Evolutionary conservation across 2,888 invertebrate species (phyloP), one percentile per base, ranked within the genome.

Genomic region (Xylocampa areola): DNA sequence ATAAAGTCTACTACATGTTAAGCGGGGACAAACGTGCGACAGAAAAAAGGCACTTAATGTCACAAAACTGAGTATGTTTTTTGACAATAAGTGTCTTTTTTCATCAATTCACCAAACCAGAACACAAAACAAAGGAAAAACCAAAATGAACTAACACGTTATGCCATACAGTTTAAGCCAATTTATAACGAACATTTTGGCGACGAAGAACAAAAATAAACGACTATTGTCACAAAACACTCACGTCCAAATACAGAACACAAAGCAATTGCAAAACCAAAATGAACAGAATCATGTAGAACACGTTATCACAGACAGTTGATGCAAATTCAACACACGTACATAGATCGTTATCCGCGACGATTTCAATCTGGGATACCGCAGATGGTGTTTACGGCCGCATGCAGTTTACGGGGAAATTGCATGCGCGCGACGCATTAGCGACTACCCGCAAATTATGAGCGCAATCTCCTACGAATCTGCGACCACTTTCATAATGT

Each of bases 341-440:
- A 59, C 47, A 5, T 40, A 35, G 62, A 61, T 58, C 37, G 59
- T 72, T 74, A 76, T 73, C 72, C 57, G 65, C 73, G 41, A 68
- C 73, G 69, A 76, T 79, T 85, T 80, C 77, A 82, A 82, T 81
- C 71, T 72, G 61, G 71, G 30, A 66, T 39, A 79, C 79, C 81
- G 67, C 84, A 82, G 78, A 80, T 82, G 82, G 76, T 75, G 68
- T 62, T 73, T 62, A 76, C 65, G 68, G 60, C 35, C 49, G 58
- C 55, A 74, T 77, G 79, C 68, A 74, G 81, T 81, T 82, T 80
- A 80, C 79, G 69, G 74, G 80, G 82, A 84, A 83, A 87, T 87
- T 81, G 82, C 86, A 82, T 83, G 84, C 76, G 76, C 80, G 73
- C 74, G 70, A 79, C 79, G 76, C 78, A 82, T 84, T 86, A 80